These are phyloP conservation scores for Drosophila nebulosa DNA, from an alignment of 1,140 invertebrate species.

Conservation along the genomic window DNA sequence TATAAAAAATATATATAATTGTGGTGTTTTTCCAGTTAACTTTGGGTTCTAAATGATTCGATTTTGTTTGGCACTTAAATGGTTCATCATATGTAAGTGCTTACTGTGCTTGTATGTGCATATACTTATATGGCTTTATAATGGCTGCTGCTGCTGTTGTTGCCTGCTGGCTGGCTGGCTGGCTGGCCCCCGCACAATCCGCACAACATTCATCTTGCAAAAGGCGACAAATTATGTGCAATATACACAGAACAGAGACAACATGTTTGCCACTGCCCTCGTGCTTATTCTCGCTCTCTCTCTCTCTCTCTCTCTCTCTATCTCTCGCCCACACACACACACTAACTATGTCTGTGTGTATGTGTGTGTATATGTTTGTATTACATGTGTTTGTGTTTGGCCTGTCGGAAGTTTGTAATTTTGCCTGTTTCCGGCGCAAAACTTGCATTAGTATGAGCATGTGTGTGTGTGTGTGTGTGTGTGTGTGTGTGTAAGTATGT, in stretches of 20 bases:
- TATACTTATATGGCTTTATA: constrained; percentile 50
- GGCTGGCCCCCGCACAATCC: constrained; percentile 22
- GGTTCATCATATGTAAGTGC: background rate
- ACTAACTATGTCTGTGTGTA: constrained; percentile 33
- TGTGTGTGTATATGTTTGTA: constrained; percentile 34
- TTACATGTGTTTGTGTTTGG: constrained; percentile 65
- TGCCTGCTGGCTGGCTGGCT: background rate
- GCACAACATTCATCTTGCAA: constrained; percentile 75
- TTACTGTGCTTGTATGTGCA: constrained; percentile 2
- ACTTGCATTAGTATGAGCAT: constrained; percentile 68
- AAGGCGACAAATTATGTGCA: constrained; percentile 78
- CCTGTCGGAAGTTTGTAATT: constrained; percentile 80
- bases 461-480: constrained; percentile 14
- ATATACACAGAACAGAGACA: constrained; percentile 66
- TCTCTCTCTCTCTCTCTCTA: background rate
- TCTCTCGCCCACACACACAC: background rate
- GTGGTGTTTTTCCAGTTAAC: no score
- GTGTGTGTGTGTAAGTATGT: constrained; percentile 27
- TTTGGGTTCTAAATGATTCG: no score
- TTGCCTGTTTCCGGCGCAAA: constrained; percentile 79
- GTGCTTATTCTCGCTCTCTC: background rate
- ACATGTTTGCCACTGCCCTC: constrained; percentile 27
- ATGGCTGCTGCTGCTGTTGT: constrained; percentile 43
- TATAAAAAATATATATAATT: no score
- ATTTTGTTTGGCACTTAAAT: no score